phyloP scores from a whole-genome alignment of 2,113 vertebrate genomes.

The Xyliphius kryptos region DNA sequence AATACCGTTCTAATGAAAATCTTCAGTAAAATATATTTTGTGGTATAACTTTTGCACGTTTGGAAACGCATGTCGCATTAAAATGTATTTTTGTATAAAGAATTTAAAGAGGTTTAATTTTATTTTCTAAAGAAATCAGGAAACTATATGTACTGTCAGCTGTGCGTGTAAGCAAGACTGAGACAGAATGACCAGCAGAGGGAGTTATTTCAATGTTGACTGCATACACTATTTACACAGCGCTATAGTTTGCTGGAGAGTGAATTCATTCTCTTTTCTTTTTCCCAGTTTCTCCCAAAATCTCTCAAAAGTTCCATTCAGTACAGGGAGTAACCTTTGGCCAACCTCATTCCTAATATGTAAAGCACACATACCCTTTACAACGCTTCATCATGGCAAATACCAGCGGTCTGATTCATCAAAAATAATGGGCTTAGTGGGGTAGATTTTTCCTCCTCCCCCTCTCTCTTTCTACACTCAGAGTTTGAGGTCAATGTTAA shows the following conservation, averaged over 20 bases:
- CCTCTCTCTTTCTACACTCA: conserved; percentile 29
- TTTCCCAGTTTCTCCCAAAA: background rate
- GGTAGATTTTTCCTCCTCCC: conserved; percentile 14
- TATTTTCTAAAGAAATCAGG: too few species aligned
- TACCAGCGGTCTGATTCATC: conserved; percentile 52
- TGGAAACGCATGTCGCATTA: too few species aligned
- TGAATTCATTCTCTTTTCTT: background rate
- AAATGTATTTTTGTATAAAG: too few species aligned
- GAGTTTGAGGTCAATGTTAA: conserved; percentile 43
- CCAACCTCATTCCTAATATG: conserved; percentile 54
- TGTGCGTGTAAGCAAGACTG: background rate
- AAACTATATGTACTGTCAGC: too few species aligned
- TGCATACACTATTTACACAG: too few species aligned
- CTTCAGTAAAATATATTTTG: too few species aligned
- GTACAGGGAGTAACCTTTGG: conserved; percentile 45
- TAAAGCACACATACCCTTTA: conserved; percentile 56
- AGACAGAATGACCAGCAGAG: conserved; percentile 34
- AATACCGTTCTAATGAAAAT: too few species aligned
- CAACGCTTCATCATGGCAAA: conserved; percentile 46
- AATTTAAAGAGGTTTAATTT: too few species aligned
- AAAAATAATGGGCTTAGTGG: conserved; percentile 51
- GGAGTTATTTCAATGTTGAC: conserved; percentile 30
- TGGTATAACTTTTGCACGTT: too few species aligned
- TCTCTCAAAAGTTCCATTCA: conserved; percentile 27
- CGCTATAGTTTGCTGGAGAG: too few species aligned